These are phyloP conservation scores for Brachyrhaphis roseni DNA, from an alignment of 2,797 vertebrate genomes.

Conservation along the genomic window DNA sequence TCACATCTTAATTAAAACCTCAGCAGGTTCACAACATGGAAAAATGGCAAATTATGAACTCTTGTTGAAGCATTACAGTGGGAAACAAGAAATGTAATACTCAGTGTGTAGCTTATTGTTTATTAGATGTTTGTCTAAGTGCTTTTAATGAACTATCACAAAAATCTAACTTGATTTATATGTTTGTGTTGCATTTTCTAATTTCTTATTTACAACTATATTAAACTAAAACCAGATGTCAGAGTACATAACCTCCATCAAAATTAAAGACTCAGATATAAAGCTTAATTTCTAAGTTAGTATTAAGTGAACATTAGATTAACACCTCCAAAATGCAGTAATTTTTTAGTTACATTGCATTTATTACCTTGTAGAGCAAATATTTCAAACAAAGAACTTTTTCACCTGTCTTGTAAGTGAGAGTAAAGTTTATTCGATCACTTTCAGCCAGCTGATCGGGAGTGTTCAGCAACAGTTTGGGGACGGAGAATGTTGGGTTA, in stretches of 20 bases:
- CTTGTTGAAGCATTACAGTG: not conserved
- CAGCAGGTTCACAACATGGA: constrained; percentile 2
- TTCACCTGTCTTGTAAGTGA: not conserved
- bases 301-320: not conserved
- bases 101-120: not conserved
- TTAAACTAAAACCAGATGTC: not conserved
- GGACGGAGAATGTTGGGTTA: not conserved
- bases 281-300: not conserved
- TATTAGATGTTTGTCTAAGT: not conserved
- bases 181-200: not conserved
- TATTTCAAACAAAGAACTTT: not conserved
- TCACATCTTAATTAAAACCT: constrained; percentile 20
- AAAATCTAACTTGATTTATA: not conserved
- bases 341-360: not conserved
- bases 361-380: not conserved
- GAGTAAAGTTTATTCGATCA: not conserved
- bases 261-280: not conserved
- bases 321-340: not conserved
- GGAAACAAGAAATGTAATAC: constrained; percentile 10
- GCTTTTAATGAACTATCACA: not conserved
- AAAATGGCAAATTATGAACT: not conserved
- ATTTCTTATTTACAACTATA: not conserved
- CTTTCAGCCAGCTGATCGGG: not conserved
- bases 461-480: not conserved
- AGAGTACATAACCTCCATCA: not conserved